These are phyloP conservation scores for Seriola aureovittata DNA, from an alignment of 2,113 vertebrate species.

Conservation along the genomic window DNA sequence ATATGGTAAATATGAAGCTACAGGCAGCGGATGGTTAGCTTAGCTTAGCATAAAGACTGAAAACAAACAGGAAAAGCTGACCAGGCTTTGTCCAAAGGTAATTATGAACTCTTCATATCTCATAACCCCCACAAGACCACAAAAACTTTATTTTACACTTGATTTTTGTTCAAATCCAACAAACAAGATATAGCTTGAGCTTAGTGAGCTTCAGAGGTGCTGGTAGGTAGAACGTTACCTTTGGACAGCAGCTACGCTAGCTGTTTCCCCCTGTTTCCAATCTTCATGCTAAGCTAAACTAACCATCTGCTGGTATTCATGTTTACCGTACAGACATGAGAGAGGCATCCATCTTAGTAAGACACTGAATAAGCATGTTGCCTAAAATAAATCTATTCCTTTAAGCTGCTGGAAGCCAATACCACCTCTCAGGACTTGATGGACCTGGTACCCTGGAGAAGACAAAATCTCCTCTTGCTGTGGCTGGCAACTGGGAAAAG, in stretches of 20 bases:
- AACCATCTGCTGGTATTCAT: slow-evolving; percentile 1
- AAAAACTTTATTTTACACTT: not conserved
- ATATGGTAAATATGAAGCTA: not conserved
- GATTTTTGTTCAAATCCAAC: not conserved
- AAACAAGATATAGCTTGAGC: not conserved
- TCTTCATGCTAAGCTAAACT: not conserved
- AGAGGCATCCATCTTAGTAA: not conserved
- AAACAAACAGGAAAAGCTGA: not conserved
- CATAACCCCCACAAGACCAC: not conserved
- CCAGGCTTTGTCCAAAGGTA: not conserved
- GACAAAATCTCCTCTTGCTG: not conserved
- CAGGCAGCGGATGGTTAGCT: not conserved
- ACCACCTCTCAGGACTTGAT: not conserved
- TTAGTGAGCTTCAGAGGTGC: not conserved
- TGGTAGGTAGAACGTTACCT: not conserved
- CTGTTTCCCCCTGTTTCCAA: not conserved
- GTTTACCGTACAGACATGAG: not conserved
- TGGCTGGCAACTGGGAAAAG: slow-evolving; percentile 2
- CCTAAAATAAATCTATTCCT: not conserved
- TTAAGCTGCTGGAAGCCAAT: slow-evolving; percentile 4
- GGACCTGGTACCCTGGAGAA: not conserved
- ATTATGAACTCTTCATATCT: not conserved
- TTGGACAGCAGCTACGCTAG: not conserved
- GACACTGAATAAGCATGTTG: not conserved
- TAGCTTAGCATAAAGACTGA: not conserved